Evolutionary conservation across 2,113 vertebrate species (phyloP).

Genomic region (Prolemur simus): DNA sequence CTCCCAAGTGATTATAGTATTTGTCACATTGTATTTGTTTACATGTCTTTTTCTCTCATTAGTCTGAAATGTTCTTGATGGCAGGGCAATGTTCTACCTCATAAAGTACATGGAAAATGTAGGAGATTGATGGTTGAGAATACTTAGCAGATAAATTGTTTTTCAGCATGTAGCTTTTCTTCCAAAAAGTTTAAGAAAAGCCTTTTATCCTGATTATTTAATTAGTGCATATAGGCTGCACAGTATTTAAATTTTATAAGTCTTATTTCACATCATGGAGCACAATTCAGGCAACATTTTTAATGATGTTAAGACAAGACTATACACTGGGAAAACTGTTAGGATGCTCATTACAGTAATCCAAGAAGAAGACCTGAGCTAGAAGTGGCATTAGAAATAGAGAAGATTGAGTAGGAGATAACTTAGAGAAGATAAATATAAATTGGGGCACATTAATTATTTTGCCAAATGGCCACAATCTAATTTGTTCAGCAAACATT

Average conservation of each 20-base stretch:
- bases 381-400: not conserved
- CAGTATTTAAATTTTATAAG: not conserved
- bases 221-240: not conserved
- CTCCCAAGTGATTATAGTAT: not conserved
- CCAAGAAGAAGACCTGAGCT: not conserved
- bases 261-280: slow-evolving; percentile 7
- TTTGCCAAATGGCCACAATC: not conserved
- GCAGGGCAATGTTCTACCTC: not conserved
- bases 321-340: slow-evolving; percentile 2
- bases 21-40: slow-evolving; percentile 34
- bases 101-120: slow-evolving; percentile 36
- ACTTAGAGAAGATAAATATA: not conserved
- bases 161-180: not conserved
- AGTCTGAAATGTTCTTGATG: slow-evolving; percentile 33
- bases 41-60: not conserved
- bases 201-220: not conserved
- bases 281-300: slow-evolving; percentile 12
- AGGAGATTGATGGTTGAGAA: not conserved
- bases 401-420: not conserved
- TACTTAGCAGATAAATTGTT: not conserved
- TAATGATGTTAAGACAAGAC: not conserved
- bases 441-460: not conserved
- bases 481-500: slow-evolving; percentile 36
- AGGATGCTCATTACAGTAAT: not conserved
- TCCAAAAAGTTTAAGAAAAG: slow-evolving; percentile 23